A percentile compares a stretch with the other conserved stretches of the same genome.
These are phyloP conservation scores for Felis catus DNA, from an alignment of 2,113 vertebrate species.

Conservation along the genomic window F.catus_Fca126_mat1.0 CM031420.1:58703501-58704000, in stretches of 20 bases:
- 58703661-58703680: background rate
- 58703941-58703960: background rate
- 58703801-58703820: slow-evolving; percentile 26
- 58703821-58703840: background rate
- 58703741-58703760: background rate
- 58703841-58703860: background rate
- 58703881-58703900: background rate
- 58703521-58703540: background rate
- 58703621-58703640: background rate
- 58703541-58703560: background rate
- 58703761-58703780: background rate
- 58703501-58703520: background rate
- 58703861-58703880: background rate
- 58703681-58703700: background rate
- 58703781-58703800: background rate
- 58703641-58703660: background rate
- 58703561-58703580: background rate
- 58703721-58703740: background rate
- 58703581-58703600: background rate
- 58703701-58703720: background rate
- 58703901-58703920: background rate
- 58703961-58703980: background rate
- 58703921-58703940: background rate
- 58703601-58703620: slow-evolving; percentile 11
- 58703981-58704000: background rate